Evolutionary conservation across 2,888 invertebrate species (phyloP), one percentile per base, ranked within the genome.

Genomic region (Drosophila neonasuta): DNA sequence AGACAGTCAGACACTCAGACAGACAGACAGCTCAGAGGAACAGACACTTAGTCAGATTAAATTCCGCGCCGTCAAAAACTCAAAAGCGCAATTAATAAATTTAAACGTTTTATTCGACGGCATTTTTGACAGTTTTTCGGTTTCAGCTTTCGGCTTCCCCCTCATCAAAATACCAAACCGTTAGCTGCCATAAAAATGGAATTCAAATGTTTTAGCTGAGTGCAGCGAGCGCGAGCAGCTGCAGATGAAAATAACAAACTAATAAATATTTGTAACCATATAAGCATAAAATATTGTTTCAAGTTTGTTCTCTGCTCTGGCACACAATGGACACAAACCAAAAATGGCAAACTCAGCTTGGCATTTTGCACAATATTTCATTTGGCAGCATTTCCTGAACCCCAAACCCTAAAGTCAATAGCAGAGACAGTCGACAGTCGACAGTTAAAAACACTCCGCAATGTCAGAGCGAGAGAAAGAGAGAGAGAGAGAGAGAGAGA

Each of bases 211-310:
- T 30, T 32, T 11, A 9, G 55, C 56, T 57, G 36, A 56, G 46
- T 74, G 74, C 77, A 64, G 58, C 67, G 3, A 20, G 71, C 66
- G 66, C 66, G 10, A 59, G 71, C 58, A 55, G 44, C 11, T 57
- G 50, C 55, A 30, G n/a, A 11, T 39, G 55, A 64, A 48, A 60
- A 80, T 62, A 86, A 86, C 80, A 80, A 80, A 80, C 80, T 83
- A 80, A 80, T 80, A 80, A 80, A 80, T 80, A 80, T 80, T 77
- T 83, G 36, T 63, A 70, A 60, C 72, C 72, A 85, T 64, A 74
- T 80, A 80, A 80, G 86, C 80, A 80, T 80, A 80, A 80, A 83
- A 86, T 80, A 80, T 77, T 74, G 86, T 85, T 79, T 62, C 58
- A 77, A 78, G 54, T 65, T 64, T 32, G 50, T 49, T 71, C 57